A percentile compares a stretch with the other conserved stretches of the same genome.
Conservation (phyloP, 2,113 vertebrate species). For the Oceanites oceanicus region DNA sequence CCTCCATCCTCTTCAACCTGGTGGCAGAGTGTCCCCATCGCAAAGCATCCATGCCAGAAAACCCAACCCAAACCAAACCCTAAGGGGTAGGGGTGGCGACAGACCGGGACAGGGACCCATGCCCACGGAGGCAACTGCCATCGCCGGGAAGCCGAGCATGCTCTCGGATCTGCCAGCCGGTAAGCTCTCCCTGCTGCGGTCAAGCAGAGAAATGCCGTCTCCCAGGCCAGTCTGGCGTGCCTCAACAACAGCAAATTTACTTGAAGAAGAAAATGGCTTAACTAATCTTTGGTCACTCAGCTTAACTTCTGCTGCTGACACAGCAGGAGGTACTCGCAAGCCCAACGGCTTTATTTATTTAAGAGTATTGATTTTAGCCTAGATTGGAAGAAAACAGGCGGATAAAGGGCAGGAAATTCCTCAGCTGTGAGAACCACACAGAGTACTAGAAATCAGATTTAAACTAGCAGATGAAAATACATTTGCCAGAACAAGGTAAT, state of each 20-base stretch:
- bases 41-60: background rate
- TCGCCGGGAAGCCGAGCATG: accelerated
- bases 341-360: slow-evolving; percentile 63
- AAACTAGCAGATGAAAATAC: slow-evolving; percentile 64
- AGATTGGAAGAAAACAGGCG: slow-evolving; percentile 45
- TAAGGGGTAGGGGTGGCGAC: background rate
- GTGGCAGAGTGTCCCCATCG: background rate
- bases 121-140: background rate
- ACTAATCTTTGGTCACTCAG: slow-evolving; percentile 54
- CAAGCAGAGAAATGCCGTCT: background rate
- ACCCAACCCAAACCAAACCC: background rate
- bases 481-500: slow-evolving; percentile 58
- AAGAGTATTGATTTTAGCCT: slow-evolving; percentile 63
- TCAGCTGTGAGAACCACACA: slow-evolving; percentile 50
- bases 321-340: slow-evolving; percentile 26
- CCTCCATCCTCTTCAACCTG: background rate
- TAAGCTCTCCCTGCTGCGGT: background rate
- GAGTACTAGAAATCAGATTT: slow-evolving; percentile 53
- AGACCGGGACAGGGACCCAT: background rate
- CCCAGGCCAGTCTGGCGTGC: background rate
- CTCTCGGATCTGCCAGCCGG: background rate
- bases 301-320: slow-evolving; percentile 22
- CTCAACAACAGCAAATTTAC: slow-evolving; percentile 13
- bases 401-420: slow-evolving; percentile 66
- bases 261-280: slow-evolving; percentile 43